Evolutionary conservation across 2,888 invertebrate genomes (phyloP).

Genomic region (Spisula subtruncata): DNA sequence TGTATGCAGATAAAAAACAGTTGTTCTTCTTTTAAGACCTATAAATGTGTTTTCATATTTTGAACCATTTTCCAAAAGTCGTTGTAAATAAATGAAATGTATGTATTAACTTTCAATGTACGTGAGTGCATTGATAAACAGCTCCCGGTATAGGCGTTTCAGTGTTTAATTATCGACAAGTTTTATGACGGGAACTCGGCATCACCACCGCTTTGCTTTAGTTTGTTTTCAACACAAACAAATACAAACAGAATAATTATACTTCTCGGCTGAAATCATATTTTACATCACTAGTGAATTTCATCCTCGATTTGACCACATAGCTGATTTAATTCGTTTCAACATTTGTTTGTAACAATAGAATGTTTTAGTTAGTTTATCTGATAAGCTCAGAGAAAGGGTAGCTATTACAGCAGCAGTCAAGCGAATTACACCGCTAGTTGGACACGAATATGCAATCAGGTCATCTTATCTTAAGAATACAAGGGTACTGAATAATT

Average conservation of each 20-base stretch:
- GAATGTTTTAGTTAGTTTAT: background rate
- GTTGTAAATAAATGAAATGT: too few relatives aligned
- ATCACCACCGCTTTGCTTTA: too few relatives aligned
- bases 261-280: background rate
- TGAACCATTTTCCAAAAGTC: too few relatives aligned
- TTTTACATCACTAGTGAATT: background rate
- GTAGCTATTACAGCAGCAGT: background rate
- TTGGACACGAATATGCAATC: background rate
- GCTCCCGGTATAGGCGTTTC: too few relatives aligned
- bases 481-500: background rate
- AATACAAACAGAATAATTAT: background rate
- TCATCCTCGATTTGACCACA: background rate
- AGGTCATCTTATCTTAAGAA: background rate
- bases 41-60: too few relatives aligned
- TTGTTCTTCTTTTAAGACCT: too few relatives aligned
- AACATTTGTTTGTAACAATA: conserved; percentile 5
- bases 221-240: background rate
- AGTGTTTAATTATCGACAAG: too few relatives aligned
- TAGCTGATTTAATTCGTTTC: background rate
- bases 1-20: too few relatives aligned
- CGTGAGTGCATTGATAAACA: too few relatives aligned
- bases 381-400: background rate
- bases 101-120: too few relatives aligned
- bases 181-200: too few relatives aligned
- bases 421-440: background rate